These are phyloP conservation scores for Gari tellinella DNA, from an alignment of 2,888 invertebrate genomes.

Conservation along the genomic window DNA sequence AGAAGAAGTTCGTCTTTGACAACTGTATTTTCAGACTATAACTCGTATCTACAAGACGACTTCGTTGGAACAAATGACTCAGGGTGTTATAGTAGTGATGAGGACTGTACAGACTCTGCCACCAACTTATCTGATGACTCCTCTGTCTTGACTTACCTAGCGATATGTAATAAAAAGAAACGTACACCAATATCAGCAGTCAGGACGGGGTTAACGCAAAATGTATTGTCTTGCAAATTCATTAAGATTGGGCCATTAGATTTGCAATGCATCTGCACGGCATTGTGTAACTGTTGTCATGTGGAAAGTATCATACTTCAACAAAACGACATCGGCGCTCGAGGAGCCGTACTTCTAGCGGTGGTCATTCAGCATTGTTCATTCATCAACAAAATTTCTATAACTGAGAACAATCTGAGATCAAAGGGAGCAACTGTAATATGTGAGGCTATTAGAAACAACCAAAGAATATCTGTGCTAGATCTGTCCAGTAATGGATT, in stretches of 20 bases:
- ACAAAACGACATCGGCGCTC: conserved; percentile 43
- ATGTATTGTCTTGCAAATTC: conserved; percentile 31
- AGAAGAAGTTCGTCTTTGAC: too few relatives aligned
- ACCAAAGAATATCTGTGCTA: conserved; percentile 50
- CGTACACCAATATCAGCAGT: conserved; percentile 35
- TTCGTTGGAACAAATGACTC: too few relatives aligned
- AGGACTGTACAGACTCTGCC: not conserved
- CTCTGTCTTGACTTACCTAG: conserved; percentile 15
- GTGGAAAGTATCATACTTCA: conserved; percentile 48
- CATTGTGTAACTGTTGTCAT: conserved; percentile 22
- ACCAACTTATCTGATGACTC: conserved; percentile 1
- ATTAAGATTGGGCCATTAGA: conserved; percentile 31
- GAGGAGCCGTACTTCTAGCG: conserved; percentile 24
- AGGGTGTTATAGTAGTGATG: too few relatives aligned
- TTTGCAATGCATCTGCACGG: conserved; percentile 39
- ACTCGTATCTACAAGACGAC: too few relatives aligned
- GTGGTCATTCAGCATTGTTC: conserved; percentile 36
- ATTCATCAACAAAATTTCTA: conserved; percentile 47
- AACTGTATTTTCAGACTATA: too few relatives aligned
- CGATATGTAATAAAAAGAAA: conserved; percentile 44
- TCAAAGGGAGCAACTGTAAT: conserved; percentile 59
- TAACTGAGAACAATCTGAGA: conserved; percentile 63
- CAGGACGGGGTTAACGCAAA: conserved; percentile 27
- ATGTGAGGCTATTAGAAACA: conserved; percentile 58
- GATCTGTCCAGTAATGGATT: conserved; percentile 70